Evolutionary conservation across 2,113 vertebrate genomes (phyloP), one percentile per base, ranked within the genome.

Genomic region (Raja brachyura): DNA sequence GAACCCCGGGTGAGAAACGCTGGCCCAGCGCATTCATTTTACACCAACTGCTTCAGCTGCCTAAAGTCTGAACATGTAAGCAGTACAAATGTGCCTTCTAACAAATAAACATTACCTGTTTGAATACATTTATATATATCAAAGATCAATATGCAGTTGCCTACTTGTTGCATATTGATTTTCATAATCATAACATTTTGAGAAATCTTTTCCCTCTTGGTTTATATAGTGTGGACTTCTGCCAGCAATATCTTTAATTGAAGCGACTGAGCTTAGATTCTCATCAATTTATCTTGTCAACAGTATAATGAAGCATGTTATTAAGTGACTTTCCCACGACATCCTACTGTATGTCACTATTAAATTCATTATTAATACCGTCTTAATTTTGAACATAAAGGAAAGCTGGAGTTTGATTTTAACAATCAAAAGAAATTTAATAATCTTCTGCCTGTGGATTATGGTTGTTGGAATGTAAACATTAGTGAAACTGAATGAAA

Each of bases 251-350:
- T 63, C 16, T 31, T 88, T 68, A 54, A 54, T 10, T 22, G 68
- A 33, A 73, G 33, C 33, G 22, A 28, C 22, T 33, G n/a, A 73
- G 68, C 33, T 54, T 16, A 92, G 90, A 18, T 54, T 48, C 22
- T 28, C 66, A 73, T 73, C 68, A 92, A 74, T 92, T 92, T 10
- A 22, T 22, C 66, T 73, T 92, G 68, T 92, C 68, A 92, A 92
- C 66, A 20, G 33, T 70, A 73, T 92, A 92, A 92, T 92, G 68
- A 74, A 68, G 33, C 90, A 70, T 13, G 8, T 92, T 54, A 92
- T 92, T 92, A 48, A 92, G 68, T 92, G 66, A 92, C 90, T 92
- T 90, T 74, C 20, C 68, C 9, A 2, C 73, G 90, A 73, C 66
- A 73, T 54, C 66, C 68, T 28, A 48, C 39, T 48, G 39, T 48